A percentile compares a stretch with the other conserved stretches of the same genome.
Conservation (phyloP, 30 jellyfish, hydroid and myxozoan genomes). For the Catostylus mosaicus region DNA sequence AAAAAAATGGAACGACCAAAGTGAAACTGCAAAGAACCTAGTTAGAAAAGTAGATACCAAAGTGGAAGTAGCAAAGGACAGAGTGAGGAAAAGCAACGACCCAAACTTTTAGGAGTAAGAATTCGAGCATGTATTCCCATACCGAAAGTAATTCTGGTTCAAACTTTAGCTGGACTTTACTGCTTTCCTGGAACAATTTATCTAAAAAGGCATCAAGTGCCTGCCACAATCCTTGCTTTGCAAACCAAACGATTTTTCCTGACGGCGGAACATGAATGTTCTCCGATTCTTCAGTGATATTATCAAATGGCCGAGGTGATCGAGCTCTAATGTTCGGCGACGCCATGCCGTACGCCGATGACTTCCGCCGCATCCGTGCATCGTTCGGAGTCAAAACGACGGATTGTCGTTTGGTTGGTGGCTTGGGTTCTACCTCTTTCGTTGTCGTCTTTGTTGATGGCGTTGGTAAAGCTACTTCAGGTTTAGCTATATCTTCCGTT, state of each 20-base stretch:
- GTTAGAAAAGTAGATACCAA: too few relatives aligned
- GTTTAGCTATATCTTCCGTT: not conserved
- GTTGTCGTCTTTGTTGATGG: not conserved
- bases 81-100: too few relatives aligned
- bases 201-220: constrained; percentile 58
- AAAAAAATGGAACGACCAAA: too few relatives aligned
- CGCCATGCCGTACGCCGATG: not conserved
- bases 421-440: constrained; percentile 4
- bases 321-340: constrained; percentile 6
- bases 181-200: constrained; percentile 28
- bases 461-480: not conserved
- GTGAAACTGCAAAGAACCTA: too few relatives aligned
- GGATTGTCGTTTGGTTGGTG: constrained; percentile 1
- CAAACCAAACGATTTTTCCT: constrained; percentile 64
- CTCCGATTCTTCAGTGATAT: constrained; percentile 27
- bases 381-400: constrained; percentile 18
- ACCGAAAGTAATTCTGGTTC: constrained; percentile 58
- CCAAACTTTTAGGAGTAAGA: not conserved
- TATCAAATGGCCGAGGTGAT: constrained; percentile 31
- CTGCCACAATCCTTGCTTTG: constrained; percentile 64
- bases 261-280: constrained; percentile 45
- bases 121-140: not conserved
- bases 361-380: constrained; percentile 1
- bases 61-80: too few relatives aligned
- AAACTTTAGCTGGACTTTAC: constrained; percentile 26